Evolutionary conservation across 2,113 vertebrate species (phyloP).

Genomic region (Pristiophorus japonicus): DNA sequence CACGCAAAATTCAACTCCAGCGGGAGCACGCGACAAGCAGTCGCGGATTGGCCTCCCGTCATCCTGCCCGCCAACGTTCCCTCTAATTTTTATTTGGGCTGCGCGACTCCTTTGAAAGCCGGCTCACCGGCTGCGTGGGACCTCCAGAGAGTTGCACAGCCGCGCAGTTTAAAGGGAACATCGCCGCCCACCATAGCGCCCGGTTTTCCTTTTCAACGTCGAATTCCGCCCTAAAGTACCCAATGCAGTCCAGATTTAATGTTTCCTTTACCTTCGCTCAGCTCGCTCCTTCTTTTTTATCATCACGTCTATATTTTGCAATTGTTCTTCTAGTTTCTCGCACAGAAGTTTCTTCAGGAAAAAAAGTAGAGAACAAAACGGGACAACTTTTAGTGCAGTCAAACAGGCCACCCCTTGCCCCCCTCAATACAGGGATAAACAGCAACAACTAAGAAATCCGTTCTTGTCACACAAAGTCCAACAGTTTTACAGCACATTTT

Average conservation of each 20-base stretch:
- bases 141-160: too few relatives aligned
- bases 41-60: background rate
- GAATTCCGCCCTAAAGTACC: background rate
- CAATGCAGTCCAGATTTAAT: background rate
- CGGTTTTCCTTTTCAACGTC: background rate
- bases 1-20: background rate
- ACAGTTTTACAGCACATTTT: background rate
- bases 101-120: too few relatives aligned
- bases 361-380: background rate
- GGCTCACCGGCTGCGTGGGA: too few relatives aligned
- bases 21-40: background rate
- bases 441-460: background rate
- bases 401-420: background rate
- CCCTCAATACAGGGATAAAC: background rate
- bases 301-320: constrained; percentile 86
- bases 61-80: too few relatives aligned
- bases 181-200: too few relatives aligned
- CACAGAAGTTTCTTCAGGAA: constrained; percentile 81
- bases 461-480: too few relatives aligned
- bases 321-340: constrained; percentile 88
- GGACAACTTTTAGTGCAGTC: background rate
- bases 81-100: too few relatives aligned
- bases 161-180: too few relatives aligned
- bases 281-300: constrained; percentile 92
- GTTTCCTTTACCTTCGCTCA: constrained; percentile 73